Evolutionary conservation across 2,797 vertebrate species (phyloP), one percentile per base, ranked within the genome.

Genomic region (Sebastiscus albofasciatus): DNA sequence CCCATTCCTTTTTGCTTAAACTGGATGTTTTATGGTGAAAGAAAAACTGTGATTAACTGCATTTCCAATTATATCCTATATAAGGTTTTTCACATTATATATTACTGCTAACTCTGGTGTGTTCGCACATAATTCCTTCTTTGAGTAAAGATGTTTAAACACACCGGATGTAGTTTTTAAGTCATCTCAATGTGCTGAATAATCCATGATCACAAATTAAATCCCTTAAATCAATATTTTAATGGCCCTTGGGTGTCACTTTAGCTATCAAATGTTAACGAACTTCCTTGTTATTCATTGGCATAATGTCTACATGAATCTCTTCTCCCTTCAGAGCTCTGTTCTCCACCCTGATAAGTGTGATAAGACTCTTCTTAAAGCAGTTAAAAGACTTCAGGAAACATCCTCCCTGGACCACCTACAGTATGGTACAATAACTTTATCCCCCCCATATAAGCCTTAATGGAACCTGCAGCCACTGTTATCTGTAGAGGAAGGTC

Each of bases 401-500:
- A 81, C 75, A 75, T 79, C 67, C 29, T 82, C 22, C 62, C 4
- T 77, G 66, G 69, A 77, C 52, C 86, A 81, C 80, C 75, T 76
- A 69, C 52, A 54, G 61, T 8, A 24, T 5, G 12, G n/a, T 24
- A 60, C 72, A 75, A 74, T 72, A 67, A 59, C 59, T 64, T 56
- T 56, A 52, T 56, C 64, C 72, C 55, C 39, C 55, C n/a, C 34
- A 49, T 14, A 46, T 29, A 60, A 64, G 56, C 68, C 55, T 58
- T 46, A 55, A 83, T 68, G 72, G 67, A 86, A 81, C 68, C 71
- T 68, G n/a, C 64, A 75, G 11, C 66, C 56, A 8, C 36, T 79
- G 85, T 83, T 88, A 91, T 89, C 89, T 89, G 27, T 33, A 88
- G 82, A 87, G 90, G 91, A 93, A 94, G 86, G 83, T 59, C 88